phyloP scores from a whole-genome alignment of 2,888 invertebrate species.

The Caenorhabditis sp. region DNA sequence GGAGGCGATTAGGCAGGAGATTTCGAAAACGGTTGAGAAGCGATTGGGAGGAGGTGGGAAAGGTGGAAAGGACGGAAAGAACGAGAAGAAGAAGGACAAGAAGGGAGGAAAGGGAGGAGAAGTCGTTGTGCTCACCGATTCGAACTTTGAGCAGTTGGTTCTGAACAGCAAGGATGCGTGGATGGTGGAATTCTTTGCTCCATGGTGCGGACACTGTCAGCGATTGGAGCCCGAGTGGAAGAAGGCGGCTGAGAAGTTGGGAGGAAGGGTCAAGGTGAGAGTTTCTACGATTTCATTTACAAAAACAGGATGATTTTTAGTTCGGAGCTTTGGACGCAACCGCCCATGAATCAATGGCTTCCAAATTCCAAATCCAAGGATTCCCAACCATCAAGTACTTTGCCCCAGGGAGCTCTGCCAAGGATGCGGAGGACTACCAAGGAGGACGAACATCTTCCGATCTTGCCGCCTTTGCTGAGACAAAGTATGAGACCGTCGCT shows the following conservation, averaged over 20 bases:
- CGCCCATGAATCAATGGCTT: constrained; percentile 90
- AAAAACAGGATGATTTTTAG: too few species aligned
- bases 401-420: constrained; percentile 85
- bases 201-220: constrained; percentile 57
- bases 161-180: constrained; percentile 94
- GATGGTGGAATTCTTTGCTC: constrained; percentile 88
- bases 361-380: constrained; percentile 91
- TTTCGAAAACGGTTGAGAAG: constrained; percentile 27
- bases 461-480: constrained; percentile 29
- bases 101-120: neutral
- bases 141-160: constrained; percentile 94
- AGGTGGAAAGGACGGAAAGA: neutral
- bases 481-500: constrained; percentile 24
- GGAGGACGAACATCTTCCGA: constrained; percentile 91
- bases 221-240: constrained; percentile 47
- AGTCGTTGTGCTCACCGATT: constrained; percentile 90
- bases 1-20: constrained; percentile 46
- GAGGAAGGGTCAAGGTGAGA: constrained; percentile 90
- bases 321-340: constrained; percentile 97
- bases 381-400: constrained; percentile 96
- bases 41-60: neutral
- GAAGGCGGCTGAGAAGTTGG: constrained; percentile 87
- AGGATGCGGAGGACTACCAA: constrained; percentile 87
- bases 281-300: neutral
- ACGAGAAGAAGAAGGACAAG: constrained; percentile 1